Percentiles rank a stretch among this genome's conserved stretches.
These are phyloP conservation scores for Pomatostomus ruficeps DNA, from an alignment of 2,113 vertebrate species.

Conservation along the genomic window DNA sequence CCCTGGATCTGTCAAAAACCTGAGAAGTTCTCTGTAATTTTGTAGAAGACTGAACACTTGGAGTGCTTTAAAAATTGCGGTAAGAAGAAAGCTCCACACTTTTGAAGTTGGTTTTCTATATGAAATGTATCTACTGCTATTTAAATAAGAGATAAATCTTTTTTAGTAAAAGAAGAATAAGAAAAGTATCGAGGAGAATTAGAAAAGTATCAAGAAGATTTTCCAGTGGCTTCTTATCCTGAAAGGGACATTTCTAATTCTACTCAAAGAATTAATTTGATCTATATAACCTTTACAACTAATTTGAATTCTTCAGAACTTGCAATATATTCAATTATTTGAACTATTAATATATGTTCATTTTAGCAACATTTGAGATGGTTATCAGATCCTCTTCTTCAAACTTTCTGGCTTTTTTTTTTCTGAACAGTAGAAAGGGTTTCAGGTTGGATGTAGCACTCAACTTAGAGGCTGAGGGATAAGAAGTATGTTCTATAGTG, in stretches of 20 bases:
- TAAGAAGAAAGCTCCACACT: neutral
- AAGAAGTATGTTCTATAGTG: neutral
- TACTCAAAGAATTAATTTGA: slow-evolving; percentile 38
- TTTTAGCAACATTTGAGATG: slow-evolving; percentile 1
- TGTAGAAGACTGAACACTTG: slow-evolving; percentile 10
- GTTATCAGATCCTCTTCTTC: neutral
- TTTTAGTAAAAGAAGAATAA: slow-evolving; percentile 13
- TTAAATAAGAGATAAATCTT: slow-evolving; percentile 31
- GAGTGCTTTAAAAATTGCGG: slow-evolving; percentile 40
- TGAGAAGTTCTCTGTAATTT: slow-evolving; percentile 16
- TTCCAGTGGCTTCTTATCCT: neutral
- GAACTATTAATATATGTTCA: neutral
- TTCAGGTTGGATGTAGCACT: neutral
- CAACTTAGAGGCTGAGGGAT: neutral
- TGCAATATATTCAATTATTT: neutral
- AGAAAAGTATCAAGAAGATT: slow-evolving; percentile 20
- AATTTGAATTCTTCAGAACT: slow-evolving; percentile 29
- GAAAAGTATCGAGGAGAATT: neutral
- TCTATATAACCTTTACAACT: neutral
- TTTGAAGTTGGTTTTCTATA: slow-evolving; percentile 49
- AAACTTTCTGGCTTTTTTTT: neutral
- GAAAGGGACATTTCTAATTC: neutral
- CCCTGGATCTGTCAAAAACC: slow-evolving; percentile 24
- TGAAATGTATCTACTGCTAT: slow-evolving; percentile 14
- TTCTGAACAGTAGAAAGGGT: neutral